phyloP scores from a whole-genome alignment of 2,113 vertebrate genomes.

The Scolopax mira region DNA sequence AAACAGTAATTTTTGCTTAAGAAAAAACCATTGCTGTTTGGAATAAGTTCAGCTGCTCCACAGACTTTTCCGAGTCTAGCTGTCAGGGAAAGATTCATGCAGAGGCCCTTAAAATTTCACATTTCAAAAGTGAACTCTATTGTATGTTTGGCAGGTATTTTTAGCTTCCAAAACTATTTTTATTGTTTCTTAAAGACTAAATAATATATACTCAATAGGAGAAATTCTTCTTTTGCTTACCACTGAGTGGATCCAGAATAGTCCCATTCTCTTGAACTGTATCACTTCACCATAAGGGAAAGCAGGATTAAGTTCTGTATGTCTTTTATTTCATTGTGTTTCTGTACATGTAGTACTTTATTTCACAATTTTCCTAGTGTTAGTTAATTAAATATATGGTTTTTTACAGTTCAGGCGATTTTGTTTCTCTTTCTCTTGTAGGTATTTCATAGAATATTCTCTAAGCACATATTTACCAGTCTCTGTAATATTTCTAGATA shows the following conservation, averaged over 20 bases:
- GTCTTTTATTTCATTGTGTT: not conserved
- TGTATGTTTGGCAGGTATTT: conserved; percentile 6
- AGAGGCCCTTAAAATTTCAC: conserved; percentile 6
- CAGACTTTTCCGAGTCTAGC: not conserved
- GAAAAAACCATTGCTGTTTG: not conserved
- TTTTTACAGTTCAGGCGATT: conserved; percentile 2
- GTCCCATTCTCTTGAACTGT: not conserved
- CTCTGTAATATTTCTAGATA: conserved; percentile 28
- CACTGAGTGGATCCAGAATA: not conserved
- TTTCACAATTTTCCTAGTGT: not conserved
- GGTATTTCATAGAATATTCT: conserved; percentile 1
- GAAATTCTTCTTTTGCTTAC: not conserved
- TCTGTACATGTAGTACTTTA: not conserved
- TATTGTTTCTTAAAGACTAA: not conserved
- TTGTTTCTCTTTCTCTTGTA: not conserved
- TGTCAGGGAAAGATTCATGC: not conserved
- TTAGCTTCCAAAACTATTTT: conserved; percentile 10
- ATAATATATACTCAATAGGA: not conserved
- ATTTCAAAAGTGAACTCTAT: not conserved
- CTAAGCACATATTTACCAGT: conserved; percentile 30
- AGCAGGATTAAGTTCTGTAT: not conserved
- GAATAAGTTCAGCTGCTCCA: not conserved
- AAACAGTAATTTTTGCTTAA: not conserved
- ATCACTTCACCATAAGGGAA: not conserved
- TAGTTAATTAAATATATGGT: not conserved